Percentiles rank a stretch among this genome's conserved stretches.
Conservation (phyloP, 1,140 invertebrate species). For the Hydropsyche tenuis region DNA sequence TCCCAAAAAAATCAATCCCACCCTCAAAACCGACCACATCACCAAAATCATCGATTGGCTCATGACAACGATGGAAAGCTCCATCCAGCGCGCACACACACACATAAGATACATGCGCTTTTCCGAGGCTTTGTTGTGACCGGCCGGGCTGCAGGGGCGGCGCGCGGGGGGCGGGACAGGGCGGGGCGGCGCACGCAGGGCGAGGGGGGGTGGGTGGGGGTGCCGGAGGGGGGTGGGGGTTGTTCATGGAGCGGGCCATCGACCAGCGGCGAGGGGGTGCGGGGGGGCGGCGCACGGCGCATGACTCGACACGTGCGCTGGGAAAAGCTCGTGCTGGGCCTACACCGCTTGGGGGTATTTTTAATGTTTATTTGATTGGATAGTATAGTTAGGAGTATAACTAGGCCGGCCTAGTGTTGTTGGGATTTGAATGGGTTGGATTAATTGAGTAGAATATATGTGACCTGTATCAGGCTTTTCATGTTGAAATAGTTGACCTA, state of each 20-base stretch:
- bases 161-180: not conserved
- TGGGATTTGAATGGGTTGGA: too few relatives aligned
- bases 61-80: too few relatives aligned
- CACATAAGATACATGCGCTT: too few relatives aligned
- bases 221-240: not conserved
- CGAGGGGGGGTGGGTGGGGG: not conserved
- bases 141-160: not conserved
- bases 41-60: too few relatives aligned
- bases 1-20: too few relatives aligned
- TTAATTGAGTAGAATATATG: too few relatives aligned
- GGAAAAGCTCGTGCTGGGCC: not conserved
- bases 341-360: not conserved
- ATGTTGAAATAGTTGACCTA: too few relatives aligned
- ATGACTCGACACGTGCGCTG: conserved; percentile 33
- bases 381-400: too few relatives aligned
- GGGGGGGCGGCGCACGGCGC: conserved; percentile 11
- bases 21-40: too few relatives aligned
- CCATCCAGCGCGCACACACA: too few relatives aligned
- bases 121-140: conserved; percentile 35
- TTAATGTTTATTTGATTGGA: not conserved
- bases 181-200: not conserved
- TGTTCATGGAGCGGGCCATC: conserved; percentile 17
- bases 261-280: conserved; percentile 27
- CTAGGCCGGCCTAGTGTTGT: too few relatives aligned
- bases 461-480: too few relatives aligned